Base-by-base conservation (phyloP, 1,140 invertebrate genomes). In the Hestina assimilis region DNA sequence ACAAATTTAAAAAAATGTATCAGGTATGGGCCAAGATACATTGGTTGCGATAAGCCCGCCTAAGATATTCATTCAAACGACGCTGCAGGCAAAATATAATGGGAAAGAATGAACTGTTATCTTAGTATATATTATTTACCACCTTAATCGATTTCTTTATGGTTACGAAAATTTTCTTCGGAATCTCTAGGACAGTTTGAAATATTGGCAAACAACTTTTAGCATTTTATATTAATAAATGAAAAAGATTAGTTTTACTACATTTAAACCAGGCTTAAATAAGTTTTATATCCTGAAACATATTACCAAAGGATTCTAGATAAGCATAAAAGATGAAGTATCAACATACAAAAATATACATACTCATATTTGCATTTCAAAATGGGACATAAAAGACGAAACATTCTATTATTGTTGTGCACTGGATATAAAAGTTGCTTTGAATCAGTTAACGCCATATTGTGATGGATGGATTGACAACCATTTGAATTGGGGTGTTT, bases 391-490 rank as follows among this genome's bases (percentile, higher is more conserved):
- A n/a, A n/a, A n/a, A n/a, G n/a, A 23, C 20, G 11, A 12, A 20
- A 24, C 15, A 43, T 9, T 4, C 45, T 21, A 15, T 24, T 35
- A 17, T 41, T 52, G 11, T 31, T 28, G 50, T 24, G 12, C 23
- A 41, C 35, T 40, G 21, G 41, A 51, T 51, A 23, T 31, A 24
- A 42, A 52, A 52, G 15, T 14, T 23, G 23, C 17, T 14, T 15
- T 38, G 38, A 42, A 29, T 52, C 31, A 23, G 9, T 31, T 42
- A 17, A 17, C 50, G 50, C 40, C 51, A 19, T 26, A 33, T 29
- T 11, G 19, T 23, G 51, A 53, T 41, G 28, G 51, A 43, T 21
- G 38, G 51, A 53, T 53, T 43, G 51, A 53, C 40, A 53, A 53
- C 40, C 40, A 43, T 33, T 53, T 24, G 45, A 17, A 23, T 19